Evolutionary conservation across 2,888 invertebrate genomes (phyloP).

Genomic region (Zaprionus obscuricornis): DNA sequence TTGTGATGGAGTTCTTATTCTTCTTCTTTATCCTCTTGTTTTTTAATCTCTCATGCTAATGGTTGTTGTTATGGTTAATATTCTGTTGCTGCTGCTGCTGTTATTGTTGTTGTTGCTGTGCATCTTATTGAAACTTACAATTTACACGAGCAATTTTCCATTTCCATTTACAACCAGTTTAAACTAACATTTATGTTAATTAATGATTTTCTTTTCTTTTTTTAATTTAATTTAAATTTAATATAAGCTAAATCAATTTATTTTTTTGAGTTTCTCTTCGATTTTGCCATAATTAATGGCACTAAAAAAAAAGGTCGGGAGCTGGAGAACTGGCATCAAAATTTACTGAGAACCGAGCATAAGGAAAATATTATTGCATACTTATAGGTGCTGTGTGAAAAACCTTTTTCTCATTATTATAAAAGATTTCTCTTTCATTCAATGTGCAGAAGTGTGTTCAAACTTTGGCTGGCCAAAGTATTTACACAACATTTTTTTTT

Average conservation of each 20-base stretch:
- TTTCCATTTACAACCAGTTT: conserved; percentile 66
- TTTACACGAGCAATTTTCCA: conserved; percentile 51
- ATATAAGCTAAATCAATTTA: conserved; percentile 29
- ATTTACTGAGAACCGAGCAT: too few relatives aligned
- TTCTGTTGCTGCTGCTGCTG: conserved; percentile 20
- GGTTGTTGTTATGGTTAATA: conserved; percentile 30
- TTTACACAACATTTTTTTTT: conserved; percentile 1
- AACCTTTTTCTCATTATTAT: too few relatives aligned
- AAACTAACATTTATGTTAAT: conserved; percentile 58
- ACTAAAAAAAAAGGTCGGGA: conserved; percentile 21
- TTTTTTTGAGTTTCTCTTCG: conserved; percentile 41
- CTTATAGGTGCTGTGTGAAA: conserved; percentile 33
- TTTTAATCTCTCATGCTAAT: conserved; percentile 13
- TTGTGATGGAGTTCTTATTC: conserved; percentile 32
- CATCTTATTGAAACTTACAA: conserved; percentile 42
- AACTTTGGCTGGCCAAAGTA: conserved; percentile 28
- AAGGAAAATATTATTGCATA: conserved; percentile 25
- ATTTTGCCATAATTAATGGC: conserved; percentile 47
- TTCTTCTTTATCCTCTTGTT: conserved; percentile 1
- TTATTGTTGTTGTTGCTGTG: conserved; percentile 32
- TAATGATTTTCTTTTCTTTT: conserved; percentile 17
- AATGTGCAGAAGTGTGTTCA: conserved; percentile 32
- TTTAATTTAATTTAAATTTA: conserved; percentile 20
- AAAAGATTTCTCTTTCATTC: too few relatives aligned
- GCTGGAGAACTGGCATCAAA: conserved; percentile 2